These are phyloP conservation scores for Drosophila melanogaster DNA, from an alignment of 1,140 invertebrate species.

Conservation along the genomic window Release_6_plus_ISO1_MT NT_037436.4:6968001-6968500, in stretches of 20 bases:
- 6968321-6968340: conserved; percentile 1
- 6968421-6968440: too few species aligned
- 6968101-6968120: neutral
- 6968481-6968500: neutral
- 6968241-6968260: neutral
- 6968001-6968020: too few species aligned
- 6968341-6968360: conserved; percentile 4
- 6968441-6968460: too few species aligned
- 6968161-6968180: neutral
- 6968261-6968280: neutral
- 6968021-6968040: neutral
- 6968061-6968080: neutral
- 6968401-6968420: neutral
- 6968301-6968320: conserved; percentile 1
- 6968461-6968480: too few species aligned
- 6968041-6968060: neutral
- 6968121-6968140: too few species aligned
- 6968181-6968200: neutral
- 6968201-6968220: neutral
- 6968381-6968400: conserved; percentile 5
- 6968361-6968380: conserved; percentile 1
- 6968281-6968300: neutral
- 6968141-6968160: too few species aligned
- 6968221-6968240: neutral
- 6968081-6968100: neutral